Evolutionary conservation across 2,113 vertebrate genomes (phyloP).

Genomic region (Nanorana parkeri): DNA sequence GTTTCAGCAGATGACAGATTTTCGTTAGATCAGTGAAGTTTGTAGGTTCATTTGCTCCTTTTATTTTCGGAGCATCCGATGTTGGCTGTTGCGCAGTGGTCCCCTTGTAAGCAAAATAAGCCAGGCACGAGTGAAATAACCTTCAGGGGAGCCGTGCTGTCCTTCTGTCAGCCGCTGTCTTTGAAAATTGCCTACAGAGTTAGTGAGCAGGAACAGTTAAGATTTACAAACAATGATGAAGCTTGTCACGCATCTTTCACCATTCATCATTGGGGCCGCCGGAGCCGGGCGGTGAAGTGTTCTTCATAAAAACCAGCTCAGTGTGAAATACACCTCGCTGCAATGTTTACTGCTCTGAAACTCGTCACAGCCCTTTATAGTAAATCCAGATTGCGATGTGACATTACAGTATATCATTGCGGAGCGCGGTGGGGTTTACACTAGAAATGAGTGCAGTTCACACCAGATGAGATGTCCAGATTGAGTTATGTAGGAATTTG

Average conservation of each 20-base stretch:
- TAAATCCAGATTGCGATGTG: conserved; percentile 97
- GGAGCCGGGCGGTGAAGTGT: conserved; percentile 96
- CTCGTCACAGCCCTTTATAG: conserved; percentile 96
- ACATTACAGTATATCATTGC: conserved; percentile 98
- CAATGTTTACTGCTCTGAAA: conserved; percentile 98
- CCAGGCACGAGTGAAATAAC: conserved; percentile 98
- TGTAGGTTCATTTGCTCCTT: conserved; percentile 16
- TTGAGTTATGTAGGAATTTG: conserved; percentile 95
- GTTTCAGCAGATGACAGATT: too few relatives aligned
- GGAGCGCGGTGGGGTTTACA: conserved; percentile 81
- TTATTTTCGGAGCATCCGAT: background rate
- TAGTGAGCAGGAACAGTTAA: conserved; percentile 99
- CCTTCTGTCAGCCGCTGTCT: conserved; percentile 94
- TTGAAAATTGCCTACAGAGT: conserved; percentile 99
- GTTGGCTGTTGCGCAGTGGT: conserved; percentile 12
- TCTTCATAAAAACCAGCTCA: conserved; percentile 99
- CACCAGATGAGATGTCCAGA: conserved; percentile 93
- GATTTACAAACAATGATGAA: conserved; percentile 99
- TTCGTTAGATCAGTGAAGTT: background rate
- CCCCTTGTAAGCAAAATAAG: conserved; percentile 67
- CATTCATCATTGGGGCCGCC: conserved; percentile 94
- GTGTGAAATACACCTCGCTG: conserved; percentile 99
- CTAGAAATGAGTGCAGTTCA: conserved; percentile 82
- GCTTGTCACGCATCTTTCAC: conserved; percentile 99
- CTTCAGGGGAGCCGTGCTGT: conserved; percentile 97